phyloP scores from a whole-genome alignment of 1,140 invertebrate species.

The Ericerus pela region DNA sequence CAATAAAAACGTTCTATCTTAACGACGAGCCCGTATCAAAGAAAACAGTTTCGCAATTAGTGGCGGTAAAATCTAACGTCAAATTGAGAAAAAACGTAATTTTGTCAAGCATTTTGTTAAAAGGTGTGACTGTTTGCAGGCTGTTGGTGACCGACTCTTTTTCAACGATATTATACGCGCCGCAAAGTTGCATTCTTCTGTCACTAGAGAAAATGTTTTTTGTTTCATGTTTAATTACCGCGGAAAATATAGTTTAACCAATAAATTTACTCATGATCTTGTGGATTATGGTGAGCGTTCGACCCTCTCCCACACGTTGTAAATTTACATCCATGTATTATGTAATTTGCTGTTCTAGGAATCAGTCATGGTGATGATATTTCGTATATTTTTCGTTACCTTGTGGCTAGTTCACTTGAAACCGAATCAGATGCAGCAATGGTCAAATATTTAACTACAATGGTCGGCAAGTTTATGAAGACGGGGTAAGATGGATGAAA shows the following conservation, averaged over 20 bases:
- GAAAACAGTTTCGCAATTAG: neutral
- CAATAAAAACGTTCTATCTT: neutral
- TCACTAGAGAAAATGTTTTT: conserved; percentile 20
- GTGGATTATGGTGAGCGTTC: conserved; percentile 8
- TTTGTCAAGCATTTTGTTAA: neutral
- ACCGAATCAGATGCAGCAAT: neutral
- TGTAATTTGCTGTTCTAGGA: conserved; percentile 8
- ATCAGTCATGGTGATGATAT: conserved; percentile 22
- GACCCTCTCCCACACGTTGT: neutral
- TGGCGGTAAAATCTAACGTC: neutral
- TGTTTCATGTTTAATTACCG: conserved; percentile 23
- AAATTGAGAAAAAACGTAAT: neutral
- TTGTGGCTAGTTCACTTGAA: neutral
- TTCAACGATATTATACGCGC: conserved; percentile 20
- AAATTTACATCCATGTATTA: neutral
- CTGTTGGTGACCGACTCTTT: conserved; percentile 23
- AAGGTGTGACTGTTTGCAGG: conserved; percentile 12
- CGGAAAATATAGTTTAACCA: conserved; percentile 19
- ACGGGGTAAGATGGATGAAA: neutral
- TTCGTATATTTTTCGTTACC: conserved; percentile 13
- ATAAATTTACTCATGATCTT: neutral
- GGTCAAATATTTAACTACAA: neutral
- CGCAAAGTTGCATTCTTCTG: conserved; percentile 17
- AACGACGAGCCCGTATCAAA: neutral
- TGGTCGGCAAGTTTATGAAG: neutral